Evolutionary conservation across 2,113 vertebrate genomes (phyloP).

Genomic region (Phylloscopus trochiloides): DNA sequence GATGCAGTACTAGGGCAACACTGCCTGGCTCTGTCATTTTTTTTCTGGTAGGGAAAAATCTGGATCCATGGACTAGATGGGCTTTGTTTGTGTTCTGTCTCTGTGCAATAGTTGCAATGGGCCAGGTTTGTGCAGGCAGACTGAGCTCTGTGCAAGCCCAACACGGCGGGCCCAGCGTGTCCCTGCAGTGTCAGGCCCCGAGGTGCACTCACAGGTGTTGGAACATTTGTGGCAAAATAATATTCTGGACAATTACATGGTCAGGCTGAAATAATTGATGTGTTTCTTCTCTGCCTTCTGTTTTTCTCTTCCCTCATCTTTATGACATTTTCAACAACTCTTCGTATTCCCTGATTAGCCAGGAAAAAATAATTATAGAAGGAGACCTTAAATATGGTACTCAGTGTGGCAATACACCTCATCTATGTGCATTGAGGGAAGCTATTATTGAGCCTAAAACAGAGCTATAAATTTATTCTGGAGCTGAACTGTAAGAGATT

Average conservation of each 20-base stretch:
- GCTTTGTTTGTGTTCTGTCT: neutral
- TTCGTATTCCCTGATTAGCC: neutral
- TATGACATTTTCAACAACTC: neutral
- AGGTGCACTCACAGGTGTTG: rapidly evolving
- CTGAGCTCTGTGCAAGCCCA: neutral
- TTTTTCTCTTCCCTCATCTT: neutral
- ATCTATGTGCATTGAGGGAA: neutral
- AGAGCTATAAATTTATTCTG: neutral
- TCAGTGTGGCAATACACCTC: neutral
- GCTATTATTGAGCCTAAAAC: neutral
- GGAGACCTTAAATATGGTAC: neutral
- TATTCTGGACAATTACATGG: neutral
- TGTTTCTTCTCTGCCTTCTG: neutral
- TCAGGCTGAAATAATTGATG: neutral
- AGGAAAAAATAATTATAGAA: neutral
- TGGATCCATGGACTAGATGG: neutral
- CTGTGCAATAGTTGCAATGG: neutral
- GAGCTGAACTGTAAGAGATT: neutral
- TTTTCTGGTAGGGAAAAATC: neutral
- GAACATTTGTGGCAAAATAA: neutral
- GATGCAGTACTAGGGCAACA: neutral
- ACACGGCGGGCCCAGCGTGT: neutral
- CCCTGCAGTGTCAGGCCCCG: neutral
- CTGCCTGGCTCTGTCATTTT: neutral
- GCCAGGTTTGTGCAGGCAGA: neutral